phyloP scores from a whole-genome alignment of 2,113 vertebrate genomes.

The Thermophis baileyi region DNA sequence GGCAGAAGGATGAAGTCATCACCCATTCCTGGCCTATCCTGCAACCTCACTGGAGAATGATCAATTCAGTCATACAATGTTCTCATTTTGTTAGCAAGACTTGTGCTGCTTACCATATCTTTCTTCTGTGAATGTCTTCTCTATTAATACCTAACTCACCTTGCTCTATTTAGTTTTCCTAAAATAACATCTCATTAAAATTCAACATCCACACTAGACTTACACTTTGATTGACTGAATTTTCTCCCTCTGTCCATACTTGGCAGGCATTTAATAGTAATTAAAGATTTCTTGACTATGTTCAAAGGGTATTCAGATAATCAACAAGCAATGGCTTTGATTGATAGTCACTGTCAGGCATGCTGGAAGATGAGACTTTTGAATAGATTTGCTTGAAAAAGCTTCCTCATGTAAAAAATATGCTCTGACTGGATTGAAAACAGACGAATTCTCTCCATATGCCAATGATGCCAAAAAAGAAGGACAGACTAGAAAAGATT shows the following conservation, averaged over 20 bases:
- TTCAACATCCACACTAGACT: constrained; percentile 44
- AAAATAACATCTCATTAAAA: constrained; percentile 50
- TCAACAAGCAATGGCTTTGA: constrained; percentile 64
- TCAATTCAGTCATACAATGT: neutral
- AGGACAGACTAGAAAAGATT: constrained; percentile 44
- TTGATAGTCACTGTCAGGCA: constrained; percentile 62
- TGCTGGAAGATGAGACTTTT: constrained; percentile 49
- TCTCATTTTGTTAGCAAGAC: neutral
- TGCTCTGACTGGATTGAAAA: constrained; percentile 31
- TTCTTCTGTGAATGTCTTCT: neutral
- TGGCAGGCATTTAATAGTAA: constrained; percentile 66
- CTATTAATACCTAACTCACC: constrained; percentile 22
- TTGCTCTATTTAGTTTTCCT: constrained; percentile 46
- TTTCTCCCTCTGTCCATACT: constrained; percentile 26
- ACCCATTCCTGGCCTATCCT: too few relatives aligned
- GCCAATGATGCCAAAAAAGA: constrained; percentile 47
- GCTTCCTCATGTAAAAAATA: constrained; percentile 35
- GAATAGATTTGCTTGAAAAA: constrained; percentile 55
- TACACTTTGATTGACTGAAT: constrained; percentile 50
- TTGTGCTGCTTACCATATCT: neutral
- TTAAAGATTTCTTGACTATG: constrained; percentile 63
- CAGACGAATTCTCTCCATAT: constrained; percentile 53
- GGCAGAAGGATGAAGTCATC: too few relatives aligned
- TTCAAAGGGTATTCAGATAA: constrained; percentile 56
- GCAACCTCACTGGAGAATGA: too few relatives aligned